Evolutionary conservation across 23 tunicate genomes (phyloP).

Genomic region (Trididemnum clinides): DNA sequence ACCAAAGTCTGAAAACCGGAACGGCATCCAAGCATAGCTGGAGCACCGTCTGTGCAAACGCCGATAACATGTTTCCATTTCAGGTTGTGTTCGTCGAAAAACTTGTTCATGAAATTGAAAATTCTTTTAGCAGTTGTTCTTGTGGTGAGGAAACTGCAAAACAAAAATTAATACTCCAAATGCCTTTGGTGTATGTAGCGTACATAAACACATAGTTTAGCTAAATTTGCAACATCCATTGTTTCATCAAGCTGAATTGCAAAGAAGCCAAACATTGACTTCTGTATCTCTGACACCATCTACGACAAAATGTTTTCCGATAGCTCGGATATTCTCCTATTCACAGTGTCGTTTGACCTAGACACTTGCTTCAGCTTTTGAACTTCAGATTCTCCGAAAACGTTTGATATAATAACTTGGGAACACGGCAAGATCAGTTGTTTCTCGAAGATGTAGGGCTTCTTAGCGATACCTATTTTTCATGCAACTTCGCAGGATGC

Average conservation of each 20-base stretch:
- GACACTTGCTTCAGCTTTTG: slow-evolving; percentile 60
- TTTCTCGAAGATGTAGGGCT: slow-evolving; percentile 68
- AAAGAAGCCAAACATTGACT: slow-evolving; percentile 52
- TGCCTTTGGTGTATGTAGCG: slow-evolving; percentile 58
- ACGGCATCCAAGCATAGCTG: slow-evolving; percentile 69
- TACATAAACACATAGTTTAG: slow-evolving; percentile 54
- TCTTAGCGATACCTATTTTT: slow-evolving; percentile 63
- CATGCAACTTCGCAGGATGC: slow-evolving; percentile 65
- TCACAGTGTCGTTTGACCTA: slow-evolving; percentile 59
- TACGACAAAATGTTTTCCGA: slow-evolving; percentile 65
- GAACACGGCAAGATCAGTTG: slow-evolving; percentile 65
- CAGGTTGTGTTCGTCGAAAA: slow-evolving; percentile 54
- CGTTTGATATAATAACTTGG: slow-evolving; percentile 40
- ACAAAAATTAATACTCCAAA: slow-evolving; percentile 51
- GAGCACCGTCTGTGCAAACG: slow-evolving; percentile 72
- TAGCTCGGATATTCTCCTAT: slow-evolving; percentile 63
- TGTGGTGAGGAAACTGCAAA: slow-evolving; percentile 35
- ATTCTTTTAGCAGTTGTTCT: slow-evolving; percentile 43
- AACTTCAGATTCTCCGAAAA: slow-evolving; percentile 60
- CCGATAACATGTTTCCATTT: slow-evolving; percentile 59
- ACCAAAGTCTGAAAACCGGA: slow-evolving; percentile 60
- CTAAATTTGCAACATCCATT: slow-evolving; percentile 55
- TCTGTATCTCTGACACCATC: slow-evolving; percentile 61
- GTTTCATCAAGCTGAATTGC: slow-evolving; percentile 71
- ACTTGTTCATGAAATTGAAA: slow-evolving; percentile 26